Base-by-base conservation (phyloP, 1,140 invertebrate genomes). In the Acromyrmex heyeri region DNA sequence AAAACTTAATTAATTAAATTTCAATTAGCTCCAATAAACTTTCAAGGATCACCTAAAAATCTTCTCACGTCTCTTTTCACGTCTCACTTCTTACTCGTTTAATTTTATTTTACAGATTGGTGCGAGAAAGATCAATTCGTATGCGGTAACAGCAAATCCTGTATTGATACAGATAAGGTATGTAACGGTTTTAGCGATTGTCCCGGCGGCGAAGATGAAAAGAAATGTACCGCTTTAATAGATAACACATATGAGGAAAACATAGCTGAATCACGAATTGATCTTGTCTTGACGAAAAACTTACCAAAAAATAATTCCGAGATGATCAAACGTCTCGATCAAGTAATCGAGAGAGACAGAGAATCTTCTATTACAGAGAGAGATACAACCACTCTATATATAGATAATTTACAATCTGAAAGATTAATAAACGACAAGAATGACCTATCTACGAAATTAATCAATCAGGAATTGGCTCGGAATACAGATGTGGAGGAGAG, bases 171-270 rank as follows among this genome's bases (percentile, higher is more conserved):
- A 89, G 93, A 91, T 0, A 96, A 96, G 87, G 96, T 98, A 48
- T 98, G 98, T 94, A 97, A 98, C 94, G 97, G 97, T 1, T 94
- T 95, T 10, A 95, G 96, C 27, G 97, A 99, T 91, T 99, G 98
- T 95, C 97, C 97, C 0, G 95, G 96, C 75, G 97, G 97, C 1
- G 98, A 98, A 92, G 98, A 99, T 94, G 98, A 98, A 94, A 96
- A 96, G 61, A 96, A 97, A 79, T 98, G 97, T 90, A 96, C 95
- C 0, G 95, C 95, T 18, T 67, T 95, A 1, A 93, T 94, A 34
- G 94, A 94, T 7, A 95, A 95, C 2, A 30, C 27, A 30, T 2
- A 30, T 12, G 94, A 95, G 10, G 59, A 62, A 48, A 34, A 48
- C 34, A 27, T 61, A 64, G n/a, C 27, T 6, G 18, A 70, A 65